Evolutionary conservation across 2,797 vertebrate species (phyloP).

Genomic region (Ambastaia sidthimunki): DNA sequence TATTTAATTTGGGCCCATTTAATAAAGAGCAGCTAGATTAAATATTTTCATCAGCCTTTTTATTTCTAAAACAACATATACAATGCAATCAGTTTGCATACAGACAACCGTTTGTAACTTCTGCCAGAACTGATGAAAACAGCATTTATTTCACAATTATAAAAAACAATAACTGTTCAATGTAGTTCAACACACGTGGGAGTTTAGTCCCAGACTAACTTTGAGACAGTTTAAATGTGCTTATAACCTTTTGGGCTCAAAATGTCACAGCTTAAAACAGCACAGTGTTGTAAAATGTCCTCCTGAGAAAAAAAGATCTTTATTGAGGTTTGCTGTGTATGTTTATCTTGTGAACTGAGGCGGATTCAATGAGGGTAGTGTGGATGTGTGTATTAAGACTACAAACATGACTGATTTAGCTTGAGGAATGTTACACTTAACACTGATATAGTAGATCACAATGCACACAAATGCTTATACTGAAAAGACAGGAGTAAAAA

Average conservation of each 20-base stretch:
- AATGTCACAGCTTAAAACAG: not conserved
- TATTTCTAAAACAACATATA: not conserved
- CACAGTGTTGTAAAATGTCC: conserved; percentile 2
- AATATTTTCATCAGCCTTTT: conserved; percentile 4
- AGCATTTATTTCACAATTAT: not conserved
- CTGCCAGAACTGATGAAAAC: no score
- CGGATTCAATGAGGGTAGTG: not conserved
- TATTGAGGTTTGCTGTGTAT: conserved; percentile 28
- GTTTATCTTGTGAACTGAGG: not conserved
- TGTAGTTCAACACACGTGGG: conserved; percentile 17
- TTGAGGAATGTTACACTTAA: conserved; percentile 31
- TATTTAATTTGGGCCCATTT: conserved; percentile 15
- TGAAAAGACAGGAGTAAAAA: not conserved
- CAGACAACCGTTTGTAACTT: not conserved
- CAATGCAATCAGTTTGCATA: no score
- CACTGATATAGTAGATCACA: conserved; percentile 22
- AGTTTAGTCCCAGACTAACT: conserved; percentile 21
- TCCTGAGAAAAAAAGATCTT: conserved; percentile 24
- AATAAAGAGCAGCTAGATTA: not conserved
- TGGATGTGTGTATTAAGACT: conserved; percentile 16
- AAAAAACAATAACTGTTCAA: not conserved
- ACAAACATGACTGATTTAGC: conserved; percentile 28
- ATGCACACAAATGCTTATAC: conserved; percentile 9
- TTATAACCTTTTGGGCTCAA: not conserved
- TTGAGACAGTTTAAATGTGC: not conserved